Evolutionary conservation across 2,797 vertebrate species (phyloP).

Genomic region (Neosalanx taihuensis): DNA sequence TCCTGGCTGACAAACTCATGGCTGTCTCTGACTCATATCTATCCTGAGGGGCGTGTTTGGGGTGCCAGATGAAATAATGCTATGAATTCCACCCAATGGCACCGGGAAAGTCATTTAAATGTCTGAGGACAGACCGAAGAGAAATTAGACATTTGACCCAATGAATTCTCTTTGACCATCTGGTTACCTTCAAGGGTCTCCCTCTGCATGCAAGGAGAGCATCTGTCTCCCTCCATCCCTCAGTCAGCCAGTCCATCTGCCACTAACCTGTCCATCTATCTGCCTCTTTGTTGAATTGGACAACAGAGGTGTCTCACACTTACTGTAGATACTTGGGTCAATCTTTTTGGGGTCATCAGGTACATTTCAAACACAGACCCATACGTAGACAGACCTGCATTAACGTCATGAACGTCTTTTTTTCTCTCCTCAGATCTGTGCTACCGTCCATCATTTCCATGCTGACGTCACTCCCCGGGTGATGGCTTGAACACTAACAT

Average conservation of each 20-base stretch:
- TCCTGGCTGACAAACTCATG: not conserved
- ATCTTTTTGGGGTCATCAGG: too few species aligned
- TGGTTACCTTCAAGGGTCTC: not conserved
- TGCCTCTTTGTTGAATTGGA: not conserved
- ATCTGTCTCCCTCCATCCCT: not conserved
- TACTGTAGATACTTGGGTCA: too few species aligned
- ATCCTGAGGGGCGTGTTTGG: not conserved
- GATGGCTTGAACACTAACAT: slow-evolving; percentile 37
- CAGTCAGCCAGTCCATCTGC: not conserved
- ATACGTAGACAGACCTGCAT: not conserved
- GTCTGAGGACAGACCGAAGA: not conserved
- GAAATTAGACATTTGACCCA: not conserved
- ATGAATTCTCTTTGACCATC: not conserved
- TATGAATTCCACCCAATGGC: not conserved
- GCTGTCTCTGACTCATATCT: slow-evolving; percentile 4
- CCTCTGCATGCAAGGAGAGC: not conserved
- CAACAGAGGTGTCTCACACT: not conserved
- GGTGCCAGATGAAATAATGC: slow-evolving; percentile 7
- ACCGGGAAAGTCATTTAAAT: not conserved
- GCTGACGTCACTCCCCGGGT: slow-evolving; percentile 42
- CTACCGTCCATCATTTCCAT: not conserved
- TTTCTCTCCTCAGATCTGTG: not conserved
- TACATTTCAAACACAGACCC: not conserved
- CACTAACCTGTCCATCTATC: not conserved
- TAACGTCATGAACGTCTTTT: not conserved